These are phyloP conservation scores for Spinibarbus caldwelli DNA, from an alignment of 2,797 vertebrate genomes.

Conservation along the genomic window DNA sequence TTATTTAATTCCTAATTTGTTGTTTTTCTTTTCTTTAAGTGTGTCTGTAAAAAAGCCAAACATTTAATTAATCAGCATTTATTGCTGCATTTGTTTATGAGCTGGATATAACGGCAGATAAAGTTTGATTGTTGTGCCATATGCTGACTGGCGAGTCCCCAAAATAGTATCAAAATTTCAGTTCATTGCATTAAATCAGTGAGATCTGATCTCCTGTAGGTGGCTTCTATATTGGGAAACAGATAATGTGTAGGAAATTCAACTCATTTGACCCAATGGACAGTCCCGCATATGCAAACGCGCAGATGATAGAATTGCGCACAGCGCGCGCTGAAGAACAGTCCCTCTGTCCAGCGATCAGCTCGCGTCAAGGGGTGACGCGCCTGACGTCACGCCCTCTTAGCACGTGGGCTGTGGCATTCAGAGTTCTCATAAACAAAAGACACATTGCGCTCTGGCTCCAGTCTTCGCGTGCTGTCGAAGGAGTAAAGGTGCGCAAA, in stretches of 20 bases:
- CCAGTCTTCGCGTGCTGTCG: slow-evolving; percentile 65
- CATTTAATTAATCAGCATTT: not conserved
- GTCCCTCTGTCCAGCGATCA: slow-evolving; percentile 63
- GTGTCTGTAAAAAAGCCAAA: not conserved
- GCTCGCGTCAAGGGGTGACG: slow-evolving; percentile 73
- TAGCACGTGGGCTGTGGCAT: slow-evolving; percentile 78
- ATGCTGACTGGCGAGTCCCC: not conserved
- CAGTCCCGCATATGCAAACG: slow-evolving; percentile 22
- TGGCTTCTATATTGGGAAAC: slow-evolving; percentile 33
- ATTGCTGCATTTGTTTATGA: not conserved
- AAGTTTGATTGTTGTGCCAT: not conserved
- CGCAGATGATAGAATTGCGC: slow-evolving; percentile 5
- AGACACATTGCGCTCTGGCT: slow-evolving; percentile 88
- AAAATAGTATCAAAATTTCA: not conserved
- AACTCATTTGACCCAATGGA: slow-evolving; percentile 34
- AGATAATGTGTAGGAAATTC: slow-evolving; percentile 36
- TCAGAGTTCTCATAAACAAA: slow-evolving; percentile 89
- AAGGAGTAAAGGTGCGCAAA: slow-evolving; percentile 36
- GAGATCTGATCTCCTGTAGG: slow-evolving; percentile 21
- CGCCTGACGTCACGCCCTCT: slow-evolving; percentile 75
- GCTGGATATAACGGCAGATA: not conserved
- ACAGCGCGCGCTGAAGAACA: slow-evolving; percentile 26
- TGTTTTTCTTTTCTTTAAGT: not conserved
- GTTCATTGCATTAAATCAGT: not conserved
- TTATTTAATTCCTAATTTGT: not conserved